phyloP scores from a whole-genome alignment of 92 coral and sea anemone genomes.

The Isaurus tuberculatus region DNA sequence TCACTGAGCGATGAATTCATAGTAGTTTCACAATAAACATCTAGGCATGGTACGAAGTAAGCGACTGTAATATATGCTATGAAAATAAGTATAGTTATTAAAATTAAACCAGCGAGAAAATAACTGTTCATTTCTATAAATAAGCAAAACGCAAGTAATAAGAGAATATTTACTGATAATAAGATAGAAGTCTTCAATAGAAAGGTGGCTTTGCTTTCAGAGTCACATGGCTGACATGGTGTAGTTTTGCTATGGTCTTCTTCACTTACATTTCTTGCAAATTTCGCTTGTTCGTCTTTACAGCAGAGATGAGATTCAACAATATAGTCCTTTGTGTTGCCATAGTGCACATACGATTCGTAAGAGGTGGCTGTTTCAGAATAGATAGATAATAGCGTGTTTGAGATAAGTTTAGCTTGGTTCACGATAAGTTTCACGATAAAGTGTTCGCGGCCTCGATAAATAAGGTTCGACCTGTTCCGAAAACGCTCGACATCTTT shows the following conservation, averaged over 20 bases:
- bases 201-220: slow-evolving; percentile 21
- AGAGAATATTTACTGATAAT: slow-evolving; percentile 29
- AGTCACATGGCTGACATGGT: slow-evolving; percentile 33
- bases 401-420: too few species aligned
- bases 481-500: slow-evolving; percentile 32
- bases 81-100: slow-evolving; percentile 9
- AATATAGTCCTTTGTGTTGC: slow-evolving; percentile 32
- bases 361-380: too few species aligned
- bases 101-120: slow-evolving; percentile 2
- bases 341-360: slow-evolving; percentile 35
- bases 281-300: slow-evolving; percentile 18
- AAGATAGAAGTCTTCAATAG: slow-evolving; percentile 16
- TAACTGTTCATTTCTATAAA: neutral
- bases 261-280: slow-evolving; percentile 13
- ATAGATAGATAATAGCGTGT: too few species aligned
- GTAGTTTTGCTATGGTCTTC: slow-evolving; percentile 29
- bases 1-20: neutral
- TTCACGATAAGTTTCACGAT: too few species aligned
- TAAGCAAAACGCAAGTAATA: slow-evolving; percentile 18
- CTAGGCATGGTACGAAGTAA: slow-evolving; percentile 9
- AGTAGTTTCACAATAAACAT: slow-evolving; percentile 10
- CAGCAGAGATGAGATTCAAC: slow-evolving; percentile 14
- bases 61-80: neutral
- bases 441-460: slow-evolving; percentile 26
- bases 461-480: slow-evolving; percentile 30